Base-by-base conservation (phyloP, 2,888 invertebrate species). In the Bugulina stolonifera region DNA sequence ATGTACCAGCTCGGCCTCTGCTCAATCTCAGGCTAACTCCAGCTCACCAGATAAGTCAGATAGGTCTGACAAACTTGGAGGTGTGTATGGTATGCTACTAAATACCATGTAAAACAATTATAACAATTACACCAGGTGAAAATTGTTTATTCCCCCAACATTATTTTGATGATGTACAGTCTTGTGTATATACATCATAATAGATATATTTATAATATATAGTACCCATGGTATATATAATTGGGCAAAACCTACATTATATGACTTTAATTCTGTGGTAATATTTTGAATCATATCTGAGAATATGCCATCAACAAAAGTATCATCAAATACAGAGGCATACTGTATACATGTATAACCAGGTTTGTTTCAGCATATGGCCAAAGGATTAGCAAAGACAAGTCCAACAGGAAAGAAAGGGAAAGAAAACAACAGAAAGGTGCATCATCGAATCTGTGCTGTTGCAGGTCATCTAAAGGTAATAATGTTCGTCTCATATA, bases 1-100 rank as follows among this genome's bases (percentile, higher is more conserved):
- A 1, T 74, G 73, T 43, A n/a, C 29, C 5, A 43, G 43, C 43
- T 25, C 64, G 25, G 64, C 64, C 32, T 27, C 64, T 64, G 64
- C 64, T 32, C 2, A 64, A 14, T 27, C 5, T 10, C 43, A 43
- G 18, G 18, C 10, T 43, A 18, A 18, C 18, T 5, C 43, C 3
- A 43, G 18, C 18, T 10, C 43, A 43, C 18, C 43, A 10, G 43
- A 43, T 18, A 43, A n/a, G n/a, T n/a, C n/a, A n/a, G n/a, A n/a
- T n/a, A n/a, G n/a, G n/a, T n/a, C 43, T 43, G 43, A 43, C 5
- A 43, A 43, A 5, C 43, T 43, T 5, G 43, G 43, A 43, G 43
- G 43, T 43, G 18, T 43, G 43, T 10, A n/a, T n/a, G n/a, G 43
- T 43, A 18, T 43, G 43, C 43, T 43, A 43, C 5, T 43, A 43